phyloP scores from a whole-genome alignment of 2,888 invertebrate species.

The Hoplodrina ambigua region DNA sequence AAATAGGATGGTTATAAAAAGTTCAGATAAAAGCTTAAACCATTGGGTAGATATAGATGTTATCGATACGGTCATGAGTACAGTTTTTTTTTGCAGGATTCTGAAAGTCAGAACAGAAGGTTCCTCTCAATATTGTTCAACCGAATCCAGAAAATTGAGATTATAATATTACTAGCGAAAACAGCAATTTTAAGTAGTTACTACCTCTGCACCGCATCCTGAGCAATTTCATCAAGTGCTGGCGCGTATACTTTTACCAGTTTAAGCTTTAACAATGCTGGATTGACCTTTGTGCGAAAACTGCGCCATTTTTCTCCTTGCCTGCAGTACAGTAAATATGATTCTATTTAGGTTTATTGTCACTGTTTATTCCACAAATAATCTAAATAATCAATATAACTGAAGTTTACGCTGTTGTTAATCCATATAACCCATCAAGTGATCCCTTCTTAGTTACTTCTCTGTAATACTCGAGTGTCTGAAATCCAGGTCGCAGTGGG shows the following conservation, averaged over 20 bases:
- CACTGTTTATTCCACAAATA: not conserved
- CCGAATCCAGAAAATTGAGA: not conserved
- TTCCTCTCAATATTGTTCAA: too few relatives aligned
- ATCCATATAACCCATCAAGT: slow-evolving; percentile 80
- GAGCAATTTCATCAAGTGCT: slow-evolving; percentile 86
- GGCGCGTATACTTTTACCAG: slow-evolving; percentile 88
- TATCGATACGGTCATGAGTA: too few relatives aligned
- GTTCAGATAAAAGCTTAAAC: not conserved
- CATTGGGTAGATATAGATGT: too few relatives aligned
- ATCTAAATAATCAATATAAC: not conserved
- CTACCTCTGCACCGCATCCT: slow-evolving; percentile 80
- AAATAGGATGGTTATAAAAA: not conserved
- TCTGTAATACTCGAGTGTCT: slow-evolving; percentile 81
- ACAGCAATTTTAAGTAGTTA: not conserved
- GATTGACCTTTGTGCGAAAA: slow-evolving; percentile 92
- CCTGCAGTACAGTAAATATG: slow-evolving; percentile 69
- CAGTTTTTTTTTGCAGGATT: too few relatives aligned
- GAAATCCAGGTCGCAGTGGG: slow-evolving; percentile 83
- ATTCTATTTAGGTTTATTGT: not conserved
- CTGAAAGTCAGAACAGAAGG: too few relatives aligned
- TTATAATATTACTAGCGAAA: not conserved
- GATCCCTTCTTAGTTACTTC: slow-evolving; percentile 74
- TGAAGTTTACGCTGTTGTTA: slow-evolving; percentile 79
- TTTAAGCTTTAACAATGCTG: slow-evolving; percentile 92
- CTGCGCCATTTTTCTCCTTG: slow-evolving; percentile 92